Evolutionary conservation across 2,797 vertebrate genomes (phyloP).

Genomic region (Heliangelus exortis): DNA sequence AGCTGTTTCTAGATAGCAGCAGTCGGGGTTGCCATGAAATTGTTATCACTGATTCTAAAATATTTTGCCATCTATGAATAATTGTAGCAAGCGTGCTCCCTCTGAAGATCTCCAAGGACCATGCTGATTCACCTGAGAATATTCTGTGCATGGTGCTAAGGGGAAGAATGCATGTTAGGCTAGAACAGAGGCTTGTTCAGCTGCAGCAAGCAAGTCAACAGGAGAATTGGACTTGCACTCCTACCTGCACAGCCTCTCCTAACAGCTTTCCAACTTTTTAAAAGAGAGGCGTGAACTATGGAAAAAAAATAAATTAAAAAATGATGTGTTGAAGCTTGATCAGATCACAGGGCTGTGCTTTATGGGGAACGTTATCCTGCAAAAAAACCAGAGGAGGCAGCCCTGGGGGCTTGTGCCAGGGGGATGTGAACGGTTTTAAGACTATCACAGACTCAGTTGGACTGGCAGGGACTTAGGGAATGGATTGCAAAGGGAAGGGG

Average conservation of each 20-base stretch:
- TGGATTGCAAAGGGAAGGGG: slow-evolving; percentile 23
- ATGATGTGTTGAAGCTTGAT: slow-evolving; percentile 55
- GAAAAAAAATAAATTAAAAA: background rate
- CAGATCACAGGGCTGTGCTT: slow-evolving; percentile 24
- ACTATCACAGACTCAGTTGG: background rate
- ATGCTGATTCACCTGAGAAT: background rate
- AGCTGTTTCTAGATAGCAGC: slow-evolving; percentile 23
- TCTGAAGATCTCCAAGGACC: background rate
- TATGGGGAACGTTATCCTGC: background rate
- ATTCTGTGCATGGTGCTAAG: background rate
- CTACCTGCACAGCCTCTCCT: background rate
- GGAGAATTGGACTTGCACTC: background rate
- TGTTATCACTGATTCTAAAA: background rate
- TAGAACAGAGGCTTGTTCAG: background rate
- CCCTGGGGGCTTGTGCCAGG: background rate
- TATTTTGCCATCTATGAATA: slow-evolving; percentile 2
- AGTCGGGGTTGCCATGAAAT: background rate
- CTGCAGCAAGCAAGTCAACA: background rate
- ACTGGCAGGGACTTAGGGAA: background rate
- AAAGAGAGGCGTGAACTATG: background rate
- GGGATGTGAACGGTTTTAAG: slow-evolving; percentile 5
- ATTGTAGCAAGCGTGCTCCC: background rate
- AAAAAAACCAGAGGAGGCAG: background rate
- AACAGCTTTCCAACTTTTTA: background rate
- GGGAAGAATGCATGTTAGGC: background rate